Conservation (phyloP, 2,888 invertebrate species). For the Dascillus cervinus region DNA sequence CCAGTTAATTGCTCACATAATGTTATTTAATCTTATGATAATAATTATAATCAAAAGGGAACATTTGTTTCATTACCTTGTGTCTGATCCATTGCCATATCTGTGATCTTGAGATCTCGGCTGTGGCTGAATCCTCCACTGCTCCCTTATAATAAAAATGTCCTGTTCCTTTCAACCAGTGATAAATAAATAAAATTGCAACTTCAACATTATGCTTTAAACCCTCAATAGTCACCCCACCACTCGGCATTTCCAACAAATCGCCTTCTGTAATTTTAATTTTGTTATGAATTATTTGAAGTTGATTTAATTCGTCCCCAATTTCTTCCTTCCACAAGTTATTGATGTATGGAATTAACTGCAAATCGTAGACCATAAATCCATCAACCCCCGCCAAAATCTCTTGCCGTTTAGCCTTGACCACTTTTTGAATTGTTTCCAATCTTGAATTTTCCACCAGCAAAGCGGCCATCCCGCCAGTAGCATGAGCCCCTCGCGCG, state of each 20-base stretch:
- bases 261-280: constrained; percentile 43
- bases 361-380: constrained; percentile 61
- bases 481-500: constrained; percentile 53
- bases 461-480: constrained; percentile 62
- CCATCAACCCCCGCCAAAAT: constrained; percentile 57
- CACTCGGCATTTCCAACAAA: constrained; percentile 51
- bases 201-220: constrained; percentile 58
- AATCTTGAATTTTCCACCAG: constrained; percentile 45
- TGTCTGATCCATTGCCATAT: constrained; percentile 69
- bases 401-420: constrained; percentile 48
- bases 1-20: no score
- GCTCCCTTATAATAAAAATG: constrained; percentile 57
- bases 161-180: constrained; percentile 61
- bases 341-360: constrained; percentile 51
- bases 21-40: no score
- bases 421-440: constrained; percentile 42
- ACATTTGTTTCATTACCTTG: no score
- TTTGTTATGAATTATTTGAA: constrained; percentile 39
- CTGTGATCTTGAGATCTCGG: constrained; percentile 65
- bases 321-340: constrained; percentile 28
- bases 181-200: constrained; percentile 57
- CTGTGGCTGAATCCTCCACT: constrained; percentile 68
- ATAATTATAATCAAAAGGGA: no score
- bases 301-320: constrained; percentile 46
- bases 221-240: constrained; percentile 56